Evolutionary conservation across 2,797 vertebrate species (phyloP).

Genomic region (Sebastes hubbsi): DNA sequence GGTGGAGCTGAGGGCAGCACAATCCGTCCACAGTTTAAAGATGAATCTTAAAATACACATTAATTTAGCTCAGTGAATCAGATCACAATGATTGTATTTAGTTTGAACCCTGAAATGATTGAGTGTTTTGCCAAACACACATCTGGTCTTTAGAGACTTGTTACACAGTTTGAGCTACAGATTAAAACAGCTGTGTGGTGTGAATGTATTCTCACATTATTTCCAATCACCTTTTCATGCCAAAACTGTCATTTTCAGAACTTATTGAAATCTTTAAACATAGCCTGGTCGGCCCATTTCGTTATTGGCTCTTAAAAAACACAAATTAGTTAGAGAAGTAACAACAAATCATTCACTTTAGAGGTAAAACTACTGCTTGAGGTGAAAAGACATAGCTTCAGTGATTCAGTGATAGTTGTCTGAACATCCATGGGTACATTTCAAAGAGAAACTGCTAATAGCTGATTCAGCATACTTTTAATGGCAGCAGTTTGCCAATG

Average conservation of each 20-base stretch:
- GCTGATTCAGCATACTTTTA: neutral
- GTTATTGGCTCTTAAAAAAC: neutral
- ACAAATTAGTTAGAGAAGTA: neutral
- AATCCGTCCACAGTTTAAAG: neutral
- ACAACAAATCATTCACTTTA: no score
- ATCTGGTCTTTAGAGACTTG: neutral
- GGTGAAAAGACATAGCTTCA: neutral
- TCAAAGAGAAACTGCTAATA: neutral
- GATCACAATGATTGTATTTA: neutral
- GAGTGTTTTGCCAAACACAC: neutral
- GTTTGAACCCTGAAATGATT: neutral
- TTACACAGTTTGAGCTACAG: neutral
- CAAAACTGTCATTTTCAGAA: neutral
- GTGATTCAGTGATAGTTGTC: neutral
- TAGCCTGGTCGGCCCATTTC: no score
- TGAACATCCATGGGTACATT: neutral
- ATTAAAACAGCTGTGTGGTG: neutral
- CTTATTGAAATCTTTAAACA: neutral
- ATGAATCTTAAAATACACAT: neutral
- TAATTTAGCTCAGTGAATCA: no score
- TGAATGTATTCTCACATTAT: neutral
- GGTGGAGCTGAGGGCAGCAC: neutral
- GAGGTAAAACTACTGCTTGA: neutral
- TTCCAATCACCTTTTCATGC: neutral
- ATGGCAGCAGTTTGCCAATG: neutral